A percentile compares a stretch with the other conserved stretches of the same genome.
Evolutionary conservation across 2,888 invertebrate genomes (phyloP).

Genomic region (Dermolepida albohirtum): DNA sequence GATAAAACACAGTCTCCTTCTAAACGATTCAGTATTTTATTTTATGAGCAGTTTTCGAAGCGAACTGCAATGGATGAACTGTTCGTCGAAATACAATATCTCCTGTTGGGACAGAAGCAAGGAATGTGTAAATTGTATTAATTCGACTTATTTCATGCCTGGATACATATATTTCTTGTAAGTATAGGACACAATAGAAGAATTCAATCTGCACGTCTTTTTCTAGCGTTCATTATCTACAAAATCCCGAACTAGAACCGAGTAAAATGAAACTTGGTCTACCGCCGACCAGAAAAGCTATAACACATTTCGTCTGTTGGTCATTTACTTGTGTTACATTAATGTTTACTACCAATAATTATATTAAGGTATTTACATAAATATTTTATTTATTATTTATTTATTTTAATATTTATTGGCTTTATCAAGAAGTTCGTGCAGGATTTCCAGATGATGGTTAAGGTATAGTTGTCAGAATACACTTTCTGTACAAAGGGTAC

Average conservation of each 20-base stretch:
- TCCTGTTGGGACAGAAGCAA: conserved; percentile 19
- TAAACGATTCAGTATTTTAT: conserved; percentile 47
- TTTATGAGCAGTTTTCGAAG: conserved; percentile 45
- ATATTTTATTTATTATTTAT: too few species aligned
- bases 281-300: conserved; percentile 2
- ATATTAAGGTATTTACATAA: conserved; percentile 14
- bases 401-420: too few species aligned
- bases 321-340: conserved; percentile 11
- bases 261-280: not conserved
- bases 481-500: too few species aligned
- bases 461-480: too few species aligned
- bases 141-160: conserved; percentile 21
- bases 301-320: conserved; percentile 23
- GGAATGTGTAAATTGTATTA: conserved; percentile 14
- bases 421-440: too few species aligned
- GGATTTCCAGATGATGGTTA: too few species aligned
- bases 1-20: conserved; percentile 41
- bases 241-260: conserved; percentile 21
- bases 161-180: conserved; percentile 32
- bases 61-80: conserved; percentile 47
- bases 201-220: not conserved
- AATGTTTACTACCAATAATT: conserved; percentile 12
- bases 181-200: not conserved
- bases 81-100: conserved; percentile 35
- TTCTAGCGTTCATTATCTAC: conserved; percentile 27